Evolutionary conservation across 2,113 vertebrate species (phyloP), one percentile per base, ranked within the genome.

Genomic region (Coturnix japonica): DNA sequence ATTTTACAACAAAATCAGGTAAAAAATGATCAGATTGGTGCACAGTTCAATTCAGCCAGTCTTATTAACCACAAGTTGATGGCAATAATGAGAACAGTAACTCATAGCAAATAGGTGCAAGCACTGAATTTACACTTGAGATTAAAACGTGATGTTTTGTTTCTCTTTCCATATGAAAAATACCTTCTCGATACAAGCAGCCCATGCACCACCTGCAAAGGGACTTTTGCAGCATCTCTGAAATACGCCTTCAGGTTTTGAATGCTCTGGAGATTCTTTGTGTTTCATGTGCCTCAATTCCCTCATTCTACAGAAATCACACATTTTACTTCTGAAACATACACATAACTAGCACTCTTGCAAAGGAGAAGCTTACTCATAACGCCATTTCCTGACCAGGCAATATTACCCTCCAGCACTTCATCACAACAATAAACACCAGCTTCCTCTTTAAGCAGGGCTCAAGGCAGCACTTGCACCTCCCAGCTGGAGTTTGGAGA

Each of bases 381-480:
- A 3, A 3, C 2, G 25, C 26, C 9, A 13, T 30, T 6, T 69
- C 54, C 91, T 63, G 87, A 39, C 46, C 56, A 21, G 57, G 70
- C 66, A 90, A 17, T 11, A 44, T 60, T 39, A 87, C 76, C 43
- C 35, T 31, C 16, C 37, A 79, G 19, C 5, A 64, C 61, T 67
- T 81, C 35, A 61, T 31, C 26, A 65, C 71, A 44, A 70, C 8
- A 3, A 46, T n/a, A 82, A 88, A 83, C 30, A 78, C 1, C 26
- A 59, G 44, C n/a, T 78, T 74, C 80, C 80, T 64, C 44, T 61
- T 61, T 46, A 46, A 79, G 20, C 30, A 88, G 59, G 86, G 85
- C 31, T 35, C 46, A 53, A 12, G 92, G 88, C 83, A 81, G n/a
- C 33, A 85, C 69, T 96, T 90, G 81, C 81, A 92, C 78, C 86